Conservation (phyloP, 2,113 vertebrate genomes). For the Ceuthmochares aereus region DNA sequence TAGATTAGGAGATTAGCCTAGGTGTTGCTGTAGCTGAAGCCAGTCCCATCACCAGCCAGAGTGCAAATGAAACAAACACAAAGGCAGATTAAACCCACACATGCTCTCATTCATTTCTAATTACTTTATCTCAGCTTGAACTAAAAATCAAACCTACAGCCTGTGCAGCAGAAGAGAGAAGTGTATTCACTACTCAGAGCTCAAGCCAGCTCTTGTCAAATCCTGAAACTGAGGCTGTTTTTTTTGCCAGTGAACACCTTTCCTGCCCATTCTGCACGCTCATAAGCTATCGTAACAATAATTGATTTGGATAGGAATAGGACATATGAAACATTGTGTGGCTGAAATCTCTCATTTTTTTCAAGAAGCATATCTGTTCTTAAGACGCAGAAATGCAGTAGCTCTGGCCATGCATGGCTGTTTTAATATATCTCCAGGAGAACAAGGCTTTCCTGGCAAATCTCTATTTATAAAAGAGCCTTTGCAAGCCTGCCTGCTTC, state of each 20-base stretch:
- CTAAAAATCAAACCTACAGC: neutral
- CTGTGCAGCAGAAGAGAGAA: neutral
- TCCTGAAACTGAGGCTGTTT: rapidly evolving
- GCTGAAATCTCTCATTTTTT: slow-evolving; percentile 1
- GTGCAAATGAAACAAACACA: neutral
- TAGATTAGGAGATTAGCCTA: neutral
- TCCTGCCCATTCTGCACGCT: neutral
- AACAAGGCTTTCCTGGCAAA: slow-evolving; percentile 46
- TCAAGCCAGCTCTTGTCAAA: neutral
- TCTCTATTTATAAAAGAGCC: neutral
- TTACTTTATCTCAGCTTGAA: neutral
- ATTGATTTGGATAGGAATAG: neutral
- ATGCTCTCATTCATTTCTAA: slow-evolving; percentile 1
- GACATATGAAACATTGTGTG: neutral
- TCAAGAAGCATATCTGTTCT: neutral
- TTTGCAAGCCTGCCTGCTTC: neutral
- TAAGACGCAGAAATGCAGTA: neutral
- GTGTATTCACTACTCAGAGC: neutral
- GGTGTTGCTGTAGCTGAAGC: neutral
- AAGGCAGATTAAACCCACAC: neutral
- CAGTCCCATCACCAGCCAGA: neutral
- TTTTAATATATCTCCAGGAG: neutral
- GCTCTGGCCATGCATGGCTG: neutral
- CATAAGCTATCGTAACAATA: neutral
- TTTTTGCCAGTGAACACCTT: neutral